Conservation (phyloP, 2,888 invertebrate species). For the Nudaria mundana region DNA sequence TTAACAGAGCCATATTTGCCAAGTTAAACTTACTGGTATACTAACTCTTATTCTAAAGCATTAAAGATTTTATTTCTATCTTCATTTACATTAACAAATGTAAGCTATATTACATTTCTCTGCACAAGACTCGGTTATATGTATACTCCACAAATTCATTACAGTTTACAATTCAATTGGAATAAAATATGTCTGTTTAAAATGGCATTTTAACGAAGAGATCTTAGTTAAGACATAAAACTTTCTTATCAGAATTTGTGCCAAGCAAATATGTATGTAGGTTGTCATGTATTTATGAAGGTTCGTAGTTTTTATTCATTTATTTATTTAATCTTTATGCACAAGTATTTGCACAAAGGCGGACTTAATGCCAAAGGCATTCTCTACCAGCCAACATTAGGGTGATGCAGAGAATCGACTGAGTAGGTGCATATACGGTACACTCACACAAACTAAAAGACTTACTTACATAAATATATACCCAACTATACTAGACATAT, state of each 20-base stretch:
- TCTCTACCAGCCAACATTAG: too few species aligned
- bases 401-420: too few species aligned
- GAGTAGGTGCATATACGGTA: too few species aligned
- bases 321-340: too few species aligned
- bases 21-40: not conserved
- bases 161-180: slow-evolving; percentile 17
- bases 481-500: too few species aligned
- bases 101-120: slow-evolving; percentile 13
- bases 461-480: too few species aligned
- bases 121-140: slow-evolving; percentile 8
- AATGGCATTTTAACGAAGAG: slow-evolving; percentile 19
- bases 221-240: slow-evolving; percentile 12
- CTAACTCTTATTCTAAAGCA: not conserved
- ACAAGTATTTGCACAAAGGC: too few species aligned
- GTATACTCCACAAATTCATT: slow-evolving; percentile 12
- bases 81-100: not conserved
- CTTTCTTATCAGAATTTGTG: slow-evolving; percentile 6
- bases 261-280: too few species aligned
- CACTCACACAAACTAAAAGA: too few species aligned
- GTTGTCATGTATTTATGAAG: too few species aligned
- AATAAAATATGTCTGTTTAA: slow-evolving; percentile 23
- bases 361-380: too few species aligned
- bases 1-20: slow-evolving; percentile 1
- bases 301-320: too few species aligned
- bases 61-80: not conserved